phyloP scores from a whole-genome alignment of 92 coral and sea anemone genomes.

The Epizoanthus scotinus region DNA sequence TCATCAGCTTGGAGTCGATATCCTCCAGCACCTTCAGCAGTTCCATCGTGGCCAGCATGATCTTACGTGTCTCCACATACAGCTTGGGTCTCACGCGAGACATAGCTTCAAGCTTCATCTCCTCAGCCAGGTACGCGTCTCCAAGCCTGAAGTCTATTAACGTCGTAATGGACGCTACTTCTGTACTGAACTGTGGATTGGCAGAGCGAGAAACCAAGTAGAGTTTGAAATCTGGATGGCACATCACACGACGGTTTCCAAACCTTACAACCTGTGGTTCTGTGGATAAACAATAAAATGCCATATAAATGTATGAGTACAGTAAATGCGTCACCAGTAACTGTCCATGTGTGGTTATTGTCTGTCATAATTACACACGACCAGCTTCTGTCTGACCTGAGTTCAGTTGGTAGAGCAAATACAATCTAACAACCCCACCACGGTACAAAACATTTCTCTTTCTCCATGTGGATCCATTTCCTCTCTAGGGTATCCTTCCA shows the following conservation, averaged over 20 bases:
- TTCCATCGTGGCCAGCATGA: slow-evolving; percentile 82
- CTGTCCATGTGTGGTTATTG: neutral
- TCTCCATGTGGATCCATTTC: too few relatives aligned
- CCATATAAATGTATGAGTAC: too few relatives aligned
- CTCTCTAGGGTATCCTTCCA: too few relatives aligned
- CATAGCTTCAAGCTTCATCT: slow-evolving; percentile 82
- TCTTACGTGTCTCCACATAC: slow-evolving; percentile 80
- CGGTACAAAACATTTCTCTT: too few relatives aligned
- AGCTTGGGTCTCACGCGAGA: slow-evolving; percentile 89
- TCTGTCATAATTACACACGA: too few relatives aligned
- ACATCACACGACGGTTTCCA: slow-evolving; percentile 92
- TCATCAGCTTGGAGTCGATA: slow-evolving; percentile 82
- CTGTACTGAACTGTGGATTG: slow-evolving; percentile 83
- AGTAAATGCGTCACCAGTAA: too few relatives aligned
- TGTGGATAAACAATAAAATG: slow-evolving; percentile 23
- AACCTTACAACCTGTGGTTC: slow-evolving; percentile 87
- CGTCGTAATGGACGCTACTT: slow-evolving; percentile 90
- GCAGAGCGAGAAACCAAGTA: slow-evolving; percentile 88
- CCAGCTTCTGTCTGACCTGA: too few relatives aligned
- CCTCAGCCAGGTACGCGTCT: slow-evolving; percentile 88
- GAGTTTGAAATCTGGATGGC: slow-evolving; percentile 87
- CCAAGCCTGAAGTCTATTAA: slow-evolving; percentile 88
- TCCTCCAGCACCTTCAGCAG: slow-evolving; percentile 81
- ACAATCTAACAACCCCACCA: too few relatives aligned
- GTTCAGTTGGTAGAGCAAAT: too few relatives aligned